phyloP scores from a whole-genome alignment of 2,888 invertebrate genomes.

The Chirona hameri region DNA sequence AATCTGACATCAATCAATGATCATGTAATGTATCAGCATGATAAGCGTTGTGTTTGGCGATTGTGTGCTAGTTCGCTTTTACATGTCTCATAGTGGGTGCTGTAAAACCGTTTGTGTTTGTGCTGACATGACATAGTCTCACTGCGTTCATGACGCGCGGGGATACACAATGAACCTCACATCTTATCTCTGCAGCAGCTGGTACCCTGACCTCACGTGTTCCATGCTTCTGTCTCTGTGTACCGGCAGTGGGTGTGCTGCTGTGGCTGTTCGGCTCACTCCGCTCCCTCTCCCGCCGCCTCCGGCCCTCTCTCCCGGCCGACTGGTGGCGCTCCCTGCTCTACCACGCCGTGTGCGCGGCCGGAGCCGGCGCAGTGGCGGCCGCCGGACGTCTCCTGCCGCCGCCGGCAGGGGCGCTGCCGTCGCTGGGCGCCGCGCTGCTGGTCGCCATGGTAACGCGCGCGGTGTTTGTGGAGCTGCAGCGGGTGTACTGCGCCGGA shows the following conservation, averaged over 20 bases:
- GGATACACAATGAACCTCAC: no score
- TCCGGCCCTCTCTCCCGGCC: neutral
- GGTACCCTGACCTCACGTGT: no score
- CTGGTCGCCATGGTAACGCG: neutral
- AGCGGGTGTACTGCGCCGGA: neutral
- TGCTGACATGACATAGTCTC: no score
- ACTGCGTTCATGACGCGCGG: no score
- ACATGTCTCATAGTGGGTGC: no score
- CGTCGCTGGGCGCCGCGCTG: neutral
- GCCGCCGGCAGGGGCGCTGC: conserved; percentile 26
- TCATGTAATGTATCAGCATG: no score
- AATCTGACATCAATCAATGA: no score
- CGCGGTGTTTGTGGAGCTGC: neutral
- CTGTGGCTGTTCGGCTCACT: neutral
- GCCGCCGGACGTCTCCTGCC: neutral
- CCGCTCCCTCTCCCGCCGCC: neutral
- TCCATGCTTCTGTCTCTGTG: neutral
- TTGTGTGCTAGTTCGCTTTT: no score
- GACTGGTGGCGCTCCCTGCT: neutral
- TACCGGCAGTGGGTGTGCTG: neutral
- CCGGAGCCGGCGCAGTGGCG: neutral
- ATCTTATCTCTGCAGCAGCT: no score
- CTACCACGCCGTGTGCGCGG: neutral
- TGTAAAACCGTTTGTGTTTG: no score
- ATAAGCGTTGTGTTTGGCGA: no score